Evolutionary conservation across 2,888 invertebrate genomes (phyloP), one percentile per base, ranked within the genome.

Genomic region (Andrena marginata): DNA sequence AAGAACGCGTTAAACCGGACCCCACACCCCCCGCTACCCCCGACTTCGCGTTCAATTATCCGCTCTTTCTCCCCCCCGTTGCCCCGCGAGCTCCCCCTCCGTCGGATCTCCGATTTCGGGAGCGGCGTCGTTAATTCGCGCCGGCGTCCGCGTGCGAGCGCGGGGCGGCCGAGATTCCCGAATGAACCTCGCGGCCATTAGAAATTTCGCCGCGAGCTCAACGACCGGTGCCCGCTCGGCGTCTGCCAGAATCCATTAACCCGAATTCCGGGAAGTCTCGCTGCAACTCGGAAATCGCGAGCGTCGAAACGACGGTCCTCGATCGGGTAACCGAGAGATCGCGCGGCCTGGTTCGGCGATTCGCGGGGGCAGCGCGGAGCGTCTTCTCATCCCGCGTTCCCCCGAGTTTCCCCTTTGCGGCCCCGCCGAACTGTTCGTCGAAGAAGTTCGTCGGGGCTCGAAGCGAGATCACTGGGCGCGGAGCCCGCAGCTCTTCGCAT

Each of bases 211-310:
- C 42, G 8, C 16, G 64, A 68, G 83, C 83, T 77, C 73, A 77
- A 82, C 77, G 75, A 68, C 74, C 71, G 74, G 23, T 51, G 35
- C 79, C 20, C 26, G 68, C 7, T 63, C 13, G 26, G 4, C 42
- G 49, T 13, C 77, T 91, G 90, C 89, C 90, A 91, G 90, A 86
- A 89, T 83, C 85, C 89, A 89, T 92, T 91, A 91, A 90, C 89
- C 90, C 85, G 89, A 87, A 90, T 92, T 80, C 84, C 54, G 64
- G 48, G 71, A 60, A 51, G 60, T 42, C 35, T 71, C 26, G 75
- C 71, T 31, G 78, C 65, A 20, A 65, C 31, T 49, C 51, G 67
- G 62, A 69, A 76, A 74, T 59, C 72, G 54, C 60, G 64, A 56
- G 48, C 49, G 64, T 48, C 68, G 26, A 54, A 73, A 76, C 80